Evolutionary conservation across 2,888 invertebrate species (phyloP), one percentile per base, ranked within the genome.

Genomic region (Lottia gigantea): DNA sequence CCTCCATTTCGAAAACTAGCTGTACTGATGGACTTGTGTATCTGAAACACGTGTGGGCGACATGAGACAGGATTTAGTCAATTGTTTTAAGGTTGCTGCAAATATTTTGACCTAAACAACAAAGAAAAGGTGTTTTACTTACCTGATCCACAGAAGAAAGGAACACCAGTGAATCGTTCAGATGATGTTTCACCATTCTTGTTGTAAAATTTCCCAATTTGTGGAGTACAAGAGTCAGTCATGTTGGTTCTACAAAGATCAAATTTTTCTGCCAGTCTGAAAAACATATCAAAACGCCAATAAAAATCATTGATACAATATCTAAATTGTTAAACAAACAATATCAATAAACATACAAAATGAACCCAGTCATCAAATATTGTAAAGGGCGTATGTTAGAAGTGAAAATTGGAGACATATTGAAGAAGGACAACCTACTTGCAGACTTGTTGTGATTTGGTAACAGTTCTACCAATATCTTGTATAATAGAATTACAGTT

Each of bases 381-480:
- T 4, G 31, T 4, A 31, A 31, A 31, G 31, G 31, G 3, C 31
- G 6, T 31, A 31, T 6, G 40, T 40, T 40, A 40, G 8, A 4
- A 4, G 40, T 8, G 8, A 40, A 40, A 8, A 8, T 40, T 40
- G 6, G 7, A 40, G 23, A 15, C n/a, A 55, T 55, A n/a, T n/a
- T 6, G 2, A 23, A 55, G 15, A 19, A 49, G 6, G 12, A 1
- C 4, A 40, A 55, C 55, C 2, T 16, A 55, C 55, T n/a, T n/a
- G 23, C 55, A 55, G n/a, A 55, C 55, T 19, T 55, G 11, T 55
- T n/a, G n/a, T 8, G 55, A 55, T 55, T n/a, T n/a, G n/a, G 23
- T 16, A 55, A 55, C 55, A 19, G 55, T 55, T 55, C n/a, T 55
- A 55, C 55, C 55, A 19, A 55, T 55, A 23, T 55, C 23, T 55